These are phyloP conservation scores for Leucopsar rothschildi DNA, from an alignment of 2,113 vertebrate genomes.

Conservation along the genomic window DNA sequence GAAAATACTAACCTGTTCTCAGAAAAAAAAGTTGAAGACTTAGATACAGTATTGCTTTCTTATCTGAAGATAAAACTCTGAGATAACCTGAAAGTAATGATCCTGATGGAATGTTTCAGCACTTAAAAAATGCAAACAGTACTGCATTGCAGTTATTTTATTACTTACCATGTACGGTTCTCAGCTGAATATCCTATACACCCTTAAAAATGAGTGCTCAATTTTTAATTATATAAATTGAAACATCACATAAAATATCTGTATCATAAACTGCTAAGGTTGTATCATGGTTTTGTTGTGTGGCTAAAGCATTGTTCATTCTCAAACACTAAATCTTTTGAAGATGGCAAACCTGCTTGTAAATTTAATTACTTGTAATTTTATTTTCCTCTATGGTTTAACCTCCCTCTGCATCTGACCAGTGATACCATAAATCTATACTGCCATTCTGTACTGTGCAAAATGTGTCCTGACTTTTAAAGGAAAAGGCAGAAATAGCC, in stretches of 20 bases:
- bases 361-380: slow-evolving; percentile 86
- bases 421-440: slow-evolving; percentile 75
- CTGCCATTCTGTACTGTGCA: slow-evolving; percentile 48
- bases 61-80: not conserved
- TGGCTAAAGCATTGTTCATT: slow-evolving; percentile 52
- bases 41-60: not conserved
- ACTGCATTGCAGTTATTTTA: slow-evolving; percentile 69
- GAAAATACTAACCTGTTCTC: not conserved
- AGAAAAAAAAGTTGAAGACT: not conserved
- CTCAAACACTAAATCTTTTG: slow-evolving; percentile 73
- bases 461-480: slow-evolving; percentile 57
- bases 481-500: slow-evolving; percentile 46
- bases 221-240: slow-evolving; percentile 78
- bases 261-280: slow-evolving; percentile 42
- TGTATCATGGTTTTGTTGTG: slow-evolving; percentile 44
- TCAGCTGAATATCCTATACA: slow-evolving; percentile 66
- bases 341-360: slow-evolving; percentile 73
- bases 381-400: slow-evolving; percentile 80
- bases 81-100: slow-evolving; percentile 27
- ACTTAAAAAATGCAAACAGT: slow-evolving; percentile 53
- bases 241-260: slow-evolving; percentile 65
- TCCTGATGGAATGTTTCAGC: slow-evolving; percentile 39
- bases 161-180: slow-evolving; percentile 48
- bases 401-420: slow-evolving; percentile 73
- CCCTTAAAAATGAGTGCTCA: slow-evolving; percentile 56